A percentile compares a stretch with the other conserved stretches of the same genome.
Evolutionary conservation across 1,140 invertebrate genomes (phyloP).

Genomic region (Lycorma delicatula): DNA sequence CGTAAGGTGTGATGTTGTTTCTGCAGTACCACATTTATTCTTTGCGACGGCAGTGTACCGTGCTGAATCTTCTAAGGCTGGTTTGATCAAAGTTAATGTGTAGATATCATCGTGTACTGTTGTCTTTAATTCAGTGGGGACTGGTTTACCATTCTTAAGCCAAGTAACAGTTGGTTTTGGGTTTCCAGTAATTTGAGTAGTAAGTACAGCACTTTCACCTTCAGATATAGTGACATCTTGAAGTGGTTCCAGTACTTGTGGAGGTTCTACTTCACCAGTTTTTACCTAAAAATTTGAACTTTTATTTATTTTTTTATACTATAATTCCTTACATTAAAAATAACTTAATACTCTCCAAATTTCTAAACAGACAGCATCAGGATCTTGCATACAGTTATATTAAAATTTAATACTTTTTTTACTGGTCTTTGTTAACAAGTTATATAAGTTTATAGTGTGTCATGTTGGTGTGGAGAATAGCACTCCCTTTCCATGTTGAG

Average conservation of each 20-base stretch:
- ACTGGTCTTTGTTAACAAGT: not conserved
- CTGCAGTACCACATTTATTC: constrained; percentile 64
- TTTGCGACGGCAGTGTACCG: constrained; percentile 72
- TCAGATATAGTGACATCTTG: constrained; percentile 63
- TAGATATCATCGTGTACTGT: constrained; percentile 55
- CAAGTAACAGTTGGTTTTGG: constrained; percentile 69
- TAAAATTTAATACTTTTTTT: not conserved
- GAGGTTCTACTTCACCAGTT: constrained; percentile 64
- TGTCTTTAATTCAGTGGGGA: constrained; percentile 39
- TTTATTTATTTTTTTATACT: not conserved
- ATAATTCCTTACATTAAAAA: too few species aligned
- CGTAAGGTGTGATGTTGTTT: constrained; percentile 63
- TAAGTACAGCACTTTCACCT: constrained; percentile 65
- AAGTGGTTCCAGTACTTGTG: constrained; percentile 70
- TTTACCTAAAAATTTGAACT: constrained; percentile 38
- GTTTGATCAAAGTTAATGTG: constrained; percentile 56
- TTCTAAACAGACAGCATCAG: not conserved
- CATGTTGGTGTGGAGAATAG: too few species aligned
- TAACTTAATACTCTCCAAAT: too few species aligned
- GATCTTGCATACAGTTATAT: not conserved
- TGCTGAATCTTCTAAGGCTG: constrained; percentile 55
- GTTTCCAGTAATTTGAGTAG: constrained; percentile 69
- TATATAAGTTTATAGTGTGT: too few species aligned
- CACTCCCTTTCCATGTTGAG: too few species aligned
- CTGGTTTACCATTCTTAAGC: constrained; percentile 65